Evolutionary conservation across 2,113 vertebrate species (phyloP), one percentile per base, ranked within the genome.

Genomic region (Neogale vison): DNA sequence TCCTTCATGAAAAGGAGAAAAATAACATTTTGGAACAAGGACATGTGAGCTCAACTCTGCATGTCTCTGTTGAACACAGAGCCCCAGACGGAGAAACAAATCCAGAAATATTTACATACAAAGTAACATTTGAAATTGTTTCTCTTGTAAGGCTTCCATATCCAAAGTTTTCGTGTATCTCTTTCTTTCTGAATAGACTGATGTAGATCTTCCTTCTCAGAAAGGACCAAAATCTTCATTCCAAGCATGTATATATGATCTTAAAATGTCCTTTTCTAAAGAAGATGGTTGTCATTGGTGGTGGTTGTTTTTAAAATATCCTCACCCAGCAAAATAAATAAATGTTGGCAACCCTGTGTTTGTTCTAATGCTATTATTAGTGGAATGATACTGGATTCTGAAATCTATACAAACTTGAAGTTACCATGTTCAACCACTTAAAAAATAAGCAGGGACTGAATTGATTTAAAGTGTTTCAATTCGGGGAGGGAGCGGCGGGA

Each of bases 271-370:
- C 21, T 20, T 79, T 87, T 83, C n/a, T 69, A 69, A 69, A 18
- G 67, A 92, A 94, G 42, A 47, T 39, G 50, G 29, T 82, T 59
- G 36, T 93, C 36, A 90, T 79, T 77, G 81, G 39, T 2, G 15
- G 77, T 47, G 59, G 79, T 59, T 65, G 67, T 94, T 93, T 94
- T 84, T 63, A 59, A 88, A 84, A 93, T 88, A 85, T n/a, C 39
- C 42, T 97, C 21, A 79, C 63, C 57, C 26, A 82, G 36, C n/a
- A 90, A 97, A 95, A 81, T 88, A 83, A 84, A 57, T 74, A 83
- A 84, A 57, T 67, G 39, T 82, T 42, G 36, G 20, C 81, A 96
- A 42, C 36, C 6, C 42, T 50, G 13, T 55, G 39, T 61, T 90
- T n/a, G 29, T 85, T 72, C n/a, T 65, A 77, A 42, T 23, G 81